Percentiles rank a stretch among this genome's conserved stretches.
These are phyloP conservation scores for Dicentrarchus labrax DNA, from an alignment of 2,113 vertebrate species.

Conservation along the genomic window DNA sequence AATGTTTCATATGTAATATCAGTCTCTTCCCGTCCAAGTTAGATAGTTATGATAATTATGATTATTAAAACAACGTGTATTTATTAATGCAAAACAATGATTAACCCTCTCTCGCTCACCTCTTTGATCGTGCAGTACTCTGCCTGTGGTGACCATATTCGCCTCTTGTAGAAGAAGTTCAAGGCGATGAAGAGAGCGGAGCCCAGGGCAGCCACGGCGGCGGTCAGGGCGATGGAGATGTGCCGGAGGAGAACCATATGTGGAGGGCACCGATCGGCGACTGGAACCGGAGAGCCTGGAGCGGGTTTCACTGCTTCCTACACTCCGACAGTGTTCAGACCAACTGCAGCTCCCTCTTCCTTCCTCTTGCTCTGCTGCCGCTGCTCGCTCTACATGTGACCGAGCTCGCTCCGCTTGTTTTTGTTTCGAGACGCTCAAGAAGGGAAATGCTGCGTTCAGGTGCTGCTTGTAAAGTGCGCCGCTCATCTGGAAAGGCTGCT, in stretches of 20 bases:
- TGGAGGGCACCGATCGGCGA: conserved; percentile 3
- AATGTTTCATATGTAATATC: not conserved
- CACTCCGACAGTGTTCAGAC: not conserved
- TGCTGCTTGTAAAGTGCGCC: fast-evolving
- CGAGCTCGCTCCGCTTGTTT: conserved; percentile 48
- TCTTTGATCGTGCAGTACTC: conserved; percentile 76
- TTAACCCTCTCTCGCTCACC: conserved; percentile 39
- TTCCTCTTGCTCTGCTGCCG: not conserved
- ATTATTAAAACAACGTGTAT: not conserved
- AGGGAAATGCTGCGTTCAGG: conserved; percentile 36
- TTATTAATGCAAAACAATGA: not conserved
- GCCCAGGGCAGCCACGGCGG: conserved; percentile 88
- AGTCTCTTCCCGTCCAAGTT: not conserved
- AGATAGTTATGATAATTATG: not conserved
- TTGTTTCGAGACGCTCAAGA: conserved; percentile 41
- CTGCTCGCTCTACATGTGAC: conserved; percentile 38
- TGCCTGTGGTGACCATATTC: conserved; percentile 80
- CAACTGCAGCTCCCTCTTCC: not conserved
- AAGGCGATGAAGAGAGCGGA: conserved; percentile 90
- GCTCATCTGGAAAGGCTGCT: not conserved
- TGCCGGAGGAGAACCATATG: conserved; percentile 83
- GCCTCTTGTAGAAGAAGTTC: conserved; percentile 84
- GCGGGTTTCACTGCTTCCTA: not conserved
- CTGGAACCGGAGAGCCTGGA: not conserved
- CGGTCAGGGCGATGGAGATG: conserved; percentile 85